These are phyloP conservation scores for Australoheros scitulus DNA, from an alignment of 2,113 vertebrate species.

Conservation along the genomic window DNA sequence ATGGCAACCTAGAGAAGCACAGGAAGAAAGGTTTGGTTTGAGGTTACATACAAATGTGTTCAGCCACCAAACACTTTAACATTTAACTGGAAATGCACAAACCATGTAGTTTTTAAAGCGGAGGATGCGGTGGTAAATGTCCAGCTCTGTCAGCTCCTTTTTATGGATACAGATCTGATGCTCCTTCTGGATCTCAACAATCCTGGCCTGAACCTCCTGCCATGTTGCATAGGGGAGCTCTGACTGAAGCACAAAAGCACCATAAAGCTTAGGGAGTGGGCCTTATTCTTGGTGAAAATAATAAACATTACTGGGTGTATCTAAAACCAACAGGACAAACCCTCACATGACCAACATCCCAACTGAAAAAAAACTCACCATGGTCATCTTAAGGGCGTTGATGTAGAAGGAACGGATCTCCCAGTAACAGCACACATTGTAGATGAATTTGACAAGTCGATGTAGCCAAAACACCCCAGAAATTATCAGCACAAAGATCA, in stretches of 20 bases:
- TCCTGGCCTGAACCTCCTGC: slow-evolving; percentile 97
- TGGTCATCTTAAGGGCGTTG: slow-evolving; percentile 92
- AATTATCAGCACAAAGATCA: slow-evolving; percentile 91
- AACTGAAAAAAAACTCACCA: slow-evolving; percentile 81
- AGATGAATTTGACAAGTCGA: slow-evolving; percentile 94
- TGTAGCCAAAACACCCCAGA: slow-evolving; percentile 98
- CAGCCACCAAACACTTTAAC: not conserved
- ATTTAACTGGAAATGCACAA: not conserved
- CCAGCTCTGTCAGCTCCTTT: slow-evolving; percentile 93
- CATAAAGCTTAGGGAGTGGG: not conserved
- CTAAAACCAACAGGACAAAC: not conserved
- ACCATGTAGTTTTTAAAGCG: slow-evolving; percentile 99
- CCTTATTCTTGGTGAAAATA: not conserved
- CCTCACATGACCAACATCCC: not conserved
- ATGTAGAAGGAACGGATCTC: slow-evolving; percentile 97
- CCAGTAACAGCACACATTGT: slow-evolving; percentile 99
- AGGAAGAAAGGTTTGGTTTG: slow-evolving; percentile 12
- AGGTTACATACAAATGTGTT: not conserved
- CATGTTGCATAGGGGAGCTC: slow-evolving; percentile 95
- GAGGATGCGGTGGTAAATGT: slow-evolving; percentile 97
- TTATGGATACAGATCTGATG: slow-evolving; percentile 99
- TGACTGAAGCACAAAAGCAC: slow-evolving; percentile 76
- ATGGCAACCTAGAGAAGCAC: slow-evolving; percentile 81
- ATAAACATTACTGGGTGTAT: not conserved
- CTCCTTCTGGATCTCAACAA: slow-evolving; percentile 98